A percentile compares a stretch with the other conserved stretches of the same genome.
These are phyloP conservation scores for Verasper variegatus DNA, from an alignment of 2,113 vertebrate species.

Conservation along the genomic window DNA sequence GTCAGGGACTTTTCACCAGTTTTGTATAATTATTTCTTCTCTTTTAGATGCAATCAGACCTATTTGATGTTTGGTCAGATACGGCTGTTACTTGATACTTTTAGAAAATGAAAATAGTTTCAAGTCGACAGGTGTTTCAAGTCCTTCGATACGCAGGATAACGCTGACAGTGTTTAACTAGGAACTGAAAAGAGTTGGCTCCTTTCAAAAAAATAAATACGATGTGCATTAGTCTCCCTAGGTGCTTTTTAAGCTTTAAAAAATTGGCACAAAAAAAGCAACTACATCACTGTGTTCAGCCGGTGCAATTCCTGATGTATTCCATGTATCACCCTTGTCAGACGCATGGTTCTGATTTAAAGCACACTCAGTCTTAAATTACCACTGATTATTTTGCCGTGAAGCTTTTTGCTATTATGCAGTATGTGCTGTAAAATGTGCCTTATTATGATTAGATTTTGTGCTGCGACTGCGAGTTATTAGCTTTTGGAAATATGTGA, in stretches of 20 bases:
- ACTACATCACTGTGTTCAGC: neutral
- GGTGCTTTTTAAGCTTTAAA: neutral
- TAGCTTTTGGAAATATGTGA: neutral
- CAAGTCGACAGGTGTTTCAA: slow-evolving; percentile 49
- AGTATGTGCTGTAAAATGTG: neutral
- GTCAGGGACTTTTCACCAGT: neutral
- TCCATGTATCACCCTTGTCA: neutral
- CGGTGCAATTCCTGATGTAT: neutral
- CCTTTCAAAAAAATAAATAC: slow-evolving; percentile 19
- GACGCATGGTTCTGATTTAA: slow-evolving; percentile 7
- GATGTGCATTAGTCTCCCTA: neutral
- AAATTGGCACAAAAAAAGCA: neutral
- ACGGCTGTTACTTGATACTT: slow-evolving; percentile 18
- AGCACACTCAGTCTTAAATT: neutral
- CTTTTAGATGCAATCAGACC: slow-evolving; percentile 35
- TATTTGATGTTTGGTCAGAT: slow-evolving; percentile 22
- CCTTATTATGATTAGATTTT: neutral
- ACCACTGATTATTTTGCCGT: neutral
- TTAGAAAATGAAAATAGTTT: slow-evolving; percentile 59
- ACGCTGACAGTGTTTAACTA: neutral
- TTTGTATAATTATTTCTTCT: slow-evolving; percentile 1
- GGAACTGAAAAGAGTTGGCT: neutral
- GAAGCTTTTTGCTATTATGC: neutral
- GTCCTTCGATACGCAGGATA: slow-evolving; percentile 4
- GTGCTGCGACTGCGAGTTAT: neutral